Conservation (phyloP, 2,797 vertebrate species). For the Cygnus olor region DNA sequence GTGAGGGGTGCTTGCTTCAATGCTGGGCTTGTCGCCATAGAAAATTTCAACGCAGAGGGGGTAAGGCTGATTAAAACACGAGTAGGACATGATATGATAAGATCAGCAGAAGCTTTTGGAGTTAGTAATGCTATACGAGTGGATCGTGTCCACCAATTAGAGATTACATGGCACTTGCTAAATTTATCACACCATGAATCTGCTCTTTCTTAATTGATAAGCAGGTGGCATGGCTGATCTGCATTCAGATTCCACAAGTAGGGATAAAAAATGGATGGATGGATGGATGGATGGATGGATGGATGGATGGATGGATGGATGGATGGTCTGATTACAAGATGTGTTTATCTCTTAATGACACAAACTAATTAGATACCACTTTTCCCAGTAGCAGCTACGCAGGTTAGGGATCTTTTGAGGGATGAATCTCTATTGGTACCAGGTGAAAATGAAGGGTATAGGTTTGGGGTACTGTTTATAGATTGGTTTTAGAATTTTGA, state of each 20-base stretch:
- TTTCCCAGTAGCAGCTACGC: background rate
- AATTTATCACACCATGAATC: conserved; percentile 44
- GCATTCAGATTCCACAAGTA: background rate
- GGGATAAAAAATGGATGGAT: background rate
- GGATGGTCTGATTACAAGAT: background rate
- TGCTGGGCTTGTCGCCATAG: background rate
- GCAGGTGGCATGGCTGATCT: conserved; percentile 14
- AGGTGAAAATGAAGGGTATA: background rate
- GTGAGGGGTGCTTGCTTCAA: background rate
- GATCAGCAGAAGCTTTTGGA: conserved; percentile 13
- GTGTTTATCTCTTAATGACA: background rate
- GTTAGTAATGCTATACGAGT: background rate
- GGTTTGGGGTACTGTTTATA: background rate
- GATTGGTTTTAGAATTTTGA: background rate
- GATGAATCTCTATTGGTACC: background rate
- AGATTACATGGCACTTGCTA: conserved; percentile 1
- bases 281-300: background rate
- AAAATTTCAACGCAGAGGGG: background rate
- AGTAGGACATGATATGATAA: conserved; percentile 16
- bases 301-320: background rate
- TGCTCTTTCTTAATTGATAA: conserved; percentile 49
- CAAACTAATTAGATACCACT: background rate
- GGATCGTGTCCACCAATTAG: background rate
- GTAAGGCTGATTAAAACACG: conserved; percentile 27
- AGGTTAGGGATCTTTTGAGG: background rate